Evolutionary conservation across 2,113 vertebrate genomes (phyloP).

Genomic region (Balaeniceps rex): DNA sequence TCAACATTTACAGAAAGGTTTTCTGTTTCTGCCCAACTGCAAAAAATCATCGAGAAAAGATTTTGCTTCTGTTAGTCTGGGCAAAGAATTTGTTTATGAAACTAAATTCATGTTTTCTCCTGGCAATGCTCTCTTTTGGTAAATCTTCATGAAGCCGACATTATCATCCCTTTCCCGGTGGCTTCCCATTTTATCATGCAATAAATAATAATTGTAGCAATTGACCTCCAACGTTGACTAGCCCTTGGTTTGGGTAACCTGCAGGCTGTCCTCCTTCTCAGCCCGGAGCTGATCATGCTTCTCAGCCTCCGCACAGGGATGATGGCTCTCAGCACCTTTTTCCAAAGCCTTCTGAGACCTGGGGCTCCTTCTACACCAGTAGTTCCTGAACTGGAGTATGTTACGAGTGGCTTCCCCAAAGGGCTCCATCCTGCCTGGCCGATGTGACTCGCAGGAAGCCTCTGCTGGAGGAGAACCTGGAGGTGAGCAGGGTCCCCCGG

Average conservation of each 20-base stretch:
- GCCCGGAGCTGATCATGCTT: neutral
- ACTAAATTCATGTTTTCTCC: neutral
- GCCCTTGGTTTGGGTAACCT: neutral
- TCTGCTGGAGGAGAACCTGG: neutral
- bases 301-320: neutral
- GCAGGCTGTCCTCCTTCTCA: neutral
- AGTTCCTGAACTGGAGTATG: neutral
- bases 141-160: neutral
- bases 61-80: neutral
- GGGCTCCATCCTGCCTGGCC: neutral
- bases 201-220: neutral
- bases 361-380: rapidly evolving
- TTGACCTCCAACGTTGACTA: neutral
- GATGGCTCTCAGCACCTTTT: neutral
- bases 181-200: neutral
- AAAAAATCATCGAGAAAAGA: neutral
- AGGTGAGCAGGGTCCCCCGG: neutral
- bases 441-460: neutral
- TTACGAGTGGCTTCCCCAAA: neutral
- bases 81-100: neutral
- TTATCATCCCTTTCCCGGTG: neutral
- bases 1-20: constrained; percentile 8
- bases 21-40: neutral
- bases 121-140: neutral
- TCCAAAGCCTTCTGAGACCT: neutral